Evolutionary conservation across 2,797 vertebrate genomes (phyloP), one percentile per base, ranked within the genome.

Genomic region (Catamblyrhynchus diadema): DNA sequence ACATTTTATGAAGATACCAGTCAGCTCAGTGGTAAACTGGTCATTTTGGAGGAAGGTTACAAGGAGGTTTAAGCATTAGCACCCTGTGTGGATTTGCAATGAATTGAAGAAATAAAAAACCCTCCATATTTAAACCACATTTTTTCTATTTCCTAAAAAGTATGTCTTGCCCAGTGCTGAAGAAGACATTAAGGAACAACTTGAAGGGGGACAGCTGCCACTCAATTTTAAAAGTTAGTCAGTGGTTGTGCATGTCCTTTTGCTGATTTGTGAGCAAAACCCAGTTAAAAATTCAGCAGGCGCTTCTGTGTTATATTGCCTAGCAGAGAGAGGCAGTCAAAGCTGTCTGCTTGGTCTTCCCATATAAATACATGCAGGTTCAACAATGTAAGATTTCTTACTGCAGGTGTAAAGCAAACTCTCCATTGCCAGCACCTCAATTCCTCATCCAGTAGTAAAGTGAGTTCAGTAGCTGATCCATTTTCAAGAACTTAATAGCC

Each of bases 71-170:
- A 57, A 12, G 19, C 32, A 30, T 71, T 64, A 81, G 33, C 24
- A 57, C 23, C 10, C 48, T 84, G 13, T 27, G 30, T 87, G 24
- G 11, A 27, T 64, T 41, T 33, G 25, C 32, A 75, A 6, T 33
- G 9, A 87, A 42, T 9, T 37, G 21, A 85, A 78, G 25, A 87
- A 84, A n/a, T 37, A 12, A 27, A 82, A 10, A 30, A 4, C 9
- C 0, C 3, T 2, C 7, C 51, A 14, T 8, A 28, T 2, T 47
- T 24, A 9, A 62, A 70, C 15, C 27, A 18, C 5, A 3, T 9
- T n/a, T 56, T 67, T 78, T 10, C 10, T 50, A 3, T 47, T 81
- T 56, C 32, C 54, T 59, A 17, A 15, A 27, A 59, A 44, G 14
- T 15, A 6, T 54, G 41, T 64, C 78, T 81, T 66, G 12, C 47